Evolutionary conservation across 2,113 vertebrate species (phyloP), one percentile per base, ranked within the genome.

Genomic region (Hippotragus niger): DNA sequence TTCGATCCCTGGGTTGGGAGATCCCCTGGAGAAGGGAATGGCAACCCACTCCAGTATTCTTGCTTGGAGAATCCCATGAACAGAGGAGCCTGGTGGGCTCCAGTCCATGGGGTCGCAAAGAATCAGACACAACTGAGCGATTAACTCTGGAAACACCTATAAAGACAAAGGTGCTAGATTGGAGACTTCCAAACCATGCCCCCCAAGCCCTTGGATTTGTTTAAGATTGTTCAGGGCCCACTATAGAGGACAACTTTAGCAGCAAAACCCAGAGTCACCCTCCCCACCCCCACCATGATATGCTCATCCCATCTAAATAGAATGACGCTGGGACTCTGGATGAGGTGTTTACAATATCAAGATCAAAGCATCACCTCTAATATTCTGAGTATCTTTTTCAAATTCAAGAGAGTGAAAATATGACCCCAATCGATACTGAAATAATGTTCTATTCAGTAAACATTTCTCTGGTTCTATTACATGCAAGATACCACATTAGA

Each of bases 391-490:
- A 53, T 90, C 50, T 94, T 90, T 91, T 92, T 83, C 40, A 92
- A 96, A 50, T 90, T 80, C 76, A 7, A 90, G 53, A 83, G 45
- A 93, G 33, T 67, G 50, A 95, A 78, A 85, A 71, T 23, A 55
- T 80, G 33, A 53, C 29, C 23, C 15, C 60, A 83, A 29, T 64
- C 19, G 71, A 60, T 76, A 53, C 10, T 47, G 45, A 93, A 96
- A 91, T 94, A 93, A 82, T 88, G 45, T 90, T 96, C 84, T 60
- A 82, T 58, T 90, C 50, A 78, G 86, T 43, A 85, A 83, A 91
- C 33, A 89, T 43, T 94, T 88, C 7, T 93, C 45, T 52, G 67
- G 29, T 71, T 95, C 58, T 94, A 4, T 64, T 88, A 80, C 36
- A n/a, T 40, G 50, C 25, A 80, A 91, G 71, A 67, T 25, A 74